These are phyloP conservation scores for Cheumatopsyche charites DNA, from an alignment of 1,140 invertebrate genomes.

Conservation along the genomic window DNA sequence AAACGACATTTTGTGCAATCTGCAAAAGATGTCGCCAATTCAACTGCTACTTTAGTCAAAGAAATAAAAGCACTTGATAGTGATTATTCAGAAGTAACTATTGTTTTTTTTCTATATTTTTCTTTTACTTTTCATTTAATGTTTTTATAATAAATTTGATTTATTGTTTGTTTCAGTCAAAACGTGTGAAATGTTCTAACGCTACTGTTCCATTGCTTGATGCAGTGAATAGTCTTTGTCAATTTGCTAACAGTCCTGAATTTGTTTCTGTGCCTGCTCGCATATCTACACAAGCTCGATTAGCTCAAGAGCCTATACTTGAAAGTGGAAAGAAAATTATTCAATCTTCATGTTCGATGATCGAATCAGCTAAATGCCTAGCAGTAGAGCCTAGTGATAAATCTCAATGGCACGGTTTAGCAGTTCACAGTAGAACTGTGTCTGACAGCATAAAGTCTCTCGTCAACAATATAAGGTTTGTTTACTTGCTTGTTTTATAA, in stretches of 20 bases:
- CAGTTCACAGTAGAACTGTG: constrained; percentile 91
- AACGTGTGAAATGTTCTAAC: constrained; percentile 76
- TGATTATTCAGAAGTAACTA: constrained; percentile 72
- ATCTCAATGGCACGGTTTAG: constrained; percentile 90
- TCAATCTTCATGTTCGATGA: constrained; percentile 87
- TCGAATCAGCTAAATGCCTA: constrained; percentile 87
- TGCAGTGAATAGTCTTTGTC: constrained; percentile 90
- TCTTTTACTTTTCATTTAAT: not conserved
- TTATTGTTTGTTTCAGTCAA: constrained; percentile 49
- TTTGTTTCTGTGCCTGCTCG: constrained; percentile 91
- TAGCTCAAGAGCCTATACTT: constrained; percentile 87
- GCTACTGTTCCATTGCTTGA: constrained; percentile 87
- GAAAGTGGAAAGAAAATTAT: constrained; percentile 72
- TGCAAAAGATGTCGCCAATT: constrained; percentile 96
- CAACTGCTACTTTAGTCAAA: constrained; percentile 92
- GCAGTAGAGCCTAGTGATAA: constrained; percentile 90
- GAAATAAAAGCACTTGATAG: constrained; percentile 92
- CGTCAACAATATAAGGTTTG: constrained; percentile 83
- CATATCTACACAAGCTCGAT: constrained; percentile 79
- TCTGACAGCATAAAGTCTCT: constrained; percentile 96
- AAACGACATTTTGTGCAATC: constrained; percentile 97
- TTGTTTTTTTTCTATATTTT: not conserved
- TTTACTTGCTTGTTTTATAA: constrained; percentile 28
- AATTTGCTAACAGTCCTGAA: constrained; percentile 92
- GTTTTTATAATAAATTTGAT: constrained; percentile 3